Evolutionary conservation across 2,888 invertebrate species (phyloP), one percentile per base, ranked within the genome.

Genomic region (Gnatocerus cornutus): DNA sequence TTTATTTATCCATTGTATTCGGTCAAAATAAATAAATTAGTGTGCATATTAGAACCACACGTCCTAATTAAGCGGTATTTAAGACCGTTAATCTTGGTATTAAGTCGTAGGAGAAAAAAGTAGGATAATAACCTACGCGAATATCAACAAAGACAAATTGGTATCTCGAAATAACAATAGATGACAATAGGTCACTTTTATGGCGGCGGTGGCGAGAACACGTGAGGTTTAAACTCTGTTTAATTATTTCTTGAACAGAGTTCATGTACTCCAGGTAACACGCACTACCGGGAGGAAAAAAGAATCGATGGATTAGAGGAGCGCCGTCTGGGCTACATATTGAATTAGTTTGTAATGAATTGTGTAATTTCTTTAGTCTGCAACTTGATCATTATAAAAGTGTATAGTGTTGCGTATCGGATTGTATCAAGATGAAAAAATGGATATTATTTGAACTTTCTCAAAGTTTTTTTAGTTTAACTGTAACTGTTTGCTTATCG

Each of bases 1-100:
- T 58, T 59, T 50, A 67, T 67, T 50, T 13, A 29, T 16, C 50
- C 33, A 67, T 67, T 67, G 67, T 67, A 52, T 58, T 58, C 30
- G 14, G 43, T 12, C 29, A 56, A 56, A 56, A 56, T 43, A 59
- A 58, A 58, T 46, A 59, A 59, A 59, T 59, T 59, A 45, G 59
- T 3, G 41, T 41, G 33, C 12, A 53, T 14, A 9, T 53, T 53
- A 37, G 37, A 37, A 6, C 12, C 55, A 37, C 12, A 56, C 48
- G 27, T 50, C 48, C 48, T 27, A 50, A 50, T 50, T 50, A 50
- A 10, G 10, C 1, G 12, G 7, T 16, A 27, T 10, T 50, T 50
- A 50, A 27, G 29, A 10, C 48, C 46, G 21, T 16, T 46, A 14
- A 14, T 14, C 29, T 21, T 16, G 21, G 27, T 29, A 21, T 6